Evolutionary conservation across 2,797 vertebrate genomes (phyloP).

Genomic region (Psittacula echo): DNA sequence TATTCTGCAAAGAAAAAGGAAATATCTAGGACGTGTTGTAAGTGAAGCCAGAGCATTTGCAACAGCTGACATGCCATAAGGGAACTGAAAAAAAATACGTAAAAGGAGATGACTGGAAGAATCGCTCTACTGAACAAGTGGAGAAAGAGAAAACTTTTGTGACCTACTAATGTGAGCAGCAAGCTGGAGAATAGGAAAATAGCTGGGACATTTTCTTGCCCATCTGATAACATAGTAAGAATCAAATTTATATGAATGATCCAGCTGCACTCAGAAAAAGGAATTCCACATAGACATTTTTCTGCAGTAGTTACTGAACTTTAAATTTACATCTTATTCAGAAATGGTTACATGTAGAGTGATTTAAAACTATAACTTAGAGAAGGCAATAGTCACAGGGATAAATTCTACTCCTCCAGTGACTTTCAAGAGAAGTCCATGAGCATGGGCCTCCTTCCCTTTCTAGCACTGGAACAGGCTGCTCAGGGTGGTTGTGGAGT

Average conservation of each 20-base stretch:
- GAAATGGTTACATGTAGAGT: neutral
- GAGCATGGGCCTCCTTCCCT: neutral
- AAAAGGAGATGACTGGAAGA: conserved; percentile 28
- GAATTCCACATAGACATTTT: neutral
- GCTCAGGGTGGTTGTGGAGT: neutral
- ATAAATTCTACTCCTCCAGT: neutral
- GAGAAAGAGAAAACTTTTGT: neutral
- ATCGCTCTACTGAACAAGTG: neutral
- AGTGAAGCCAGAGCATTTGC: conserved; percentile 30
- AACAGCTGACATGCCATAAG: conserved; percentile 32
- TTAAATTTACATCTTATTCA: neutral
- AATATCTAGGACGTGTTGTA: neutral
- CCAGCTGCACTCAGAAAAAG: neutral
- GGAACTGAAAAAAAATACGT: neutral
- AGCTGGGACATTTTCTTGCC: neutral
- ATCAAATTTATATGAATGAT: neutral
- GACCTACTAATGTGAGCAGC: neutral
- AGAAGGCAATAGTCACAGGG: neutral
- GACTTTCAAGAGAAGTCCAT: neutral
- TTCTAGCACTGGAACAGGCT: neutral
- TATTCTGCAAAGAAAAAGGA: conserved; percentile 10
- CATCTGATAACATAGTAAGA: neutral
- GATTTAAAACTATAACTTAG: neutral
- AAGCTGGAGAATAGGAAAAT: neutral
- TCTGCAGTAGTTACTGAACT: neutral